Conservation (phyloP, 2,113 vertebrate species). For the Nerophis ophidion region DNA sequence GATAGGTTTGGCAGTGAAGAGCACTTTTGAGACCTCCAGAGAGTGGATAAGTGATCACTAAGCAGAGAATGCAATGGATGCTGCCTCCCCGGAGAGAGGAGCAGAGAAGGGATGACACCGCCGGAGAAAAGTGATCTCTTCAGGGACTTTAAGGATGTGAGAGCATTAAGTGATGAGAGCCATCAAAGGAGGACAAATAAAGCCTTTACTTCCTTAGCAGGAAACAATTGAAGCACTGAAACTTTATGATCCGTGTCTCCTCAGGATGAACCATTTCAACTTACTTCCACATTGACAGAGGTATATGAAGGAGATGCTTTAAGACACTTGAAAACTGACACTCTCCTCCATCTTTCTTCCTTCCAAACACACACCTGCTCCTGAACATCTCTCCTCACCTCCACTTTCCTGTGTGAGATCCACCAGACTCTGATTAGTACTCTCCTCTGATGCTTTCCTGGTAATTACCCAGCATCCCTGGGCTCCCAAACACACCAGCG, state of each 20-base stretch:
- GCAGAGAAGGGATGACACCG: background rate
- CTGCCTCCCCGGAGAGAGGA: conserved; percentile 20
- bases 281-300: conserved; percentile 65
- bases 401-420: conserved; percentile 16
- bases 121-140: conserved; percentile 4
- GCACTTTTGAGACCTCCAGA: conserved; percentile 20
- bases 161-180: conserved; percentile 23
- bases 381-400: conserved; percentile 10
- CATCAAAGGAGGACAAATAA: no score
- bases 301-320: conserved; percentile 31
- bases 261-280: conserved; percentile 61
- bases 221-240: conserved; percentile 52
- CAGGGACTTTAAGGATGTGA: conserved; percentile 17
- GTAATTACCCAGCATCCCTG: conserved; percentile 31
- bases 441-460: conserved; percentile 30
- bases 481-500: conserved; percentile 13
- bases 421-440: conserved; percentile 24
- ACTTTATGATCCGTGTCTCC: conserved; percentile 57
- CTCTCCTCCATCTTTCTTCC: conserved; percentile 40
- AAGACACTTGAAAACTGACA: conserved; percentile 23
- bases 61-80: conserved; percentile 35
- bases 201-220: conserved; percentile 47
- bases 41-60: conserved; percentile 35
- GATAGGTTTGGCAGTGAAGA: background rate
- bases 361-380: conserved; percentile 46